A percentile compares a stretch with the other conserved stretches of the same genome.
phyloP scores from a whole-genome alignment of 2,888 invertebrate species.

The Achlya flavicornis region DNA sequence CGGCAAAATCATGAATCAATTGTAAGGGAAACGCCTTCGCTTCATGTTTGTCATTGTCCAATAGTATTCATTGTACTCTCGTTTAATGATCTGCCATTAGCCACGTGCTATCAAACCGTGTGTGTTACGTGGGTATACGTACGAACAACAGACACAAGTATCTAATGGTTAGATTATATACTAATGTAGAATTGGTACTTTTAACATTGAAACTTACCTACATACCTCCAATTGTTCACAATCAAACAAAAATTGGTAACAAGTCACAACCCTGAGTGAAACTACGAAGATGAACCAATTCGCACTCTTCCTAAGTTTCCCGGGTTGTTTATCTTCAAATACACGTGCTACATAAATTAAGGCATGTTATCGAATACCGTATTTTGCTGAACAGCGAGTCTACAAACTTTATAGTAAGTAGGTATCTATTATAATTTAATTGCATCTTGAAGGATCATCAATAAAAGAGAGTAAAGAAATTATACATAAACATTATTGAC shows the following conservation, averaged over 20 bases:
- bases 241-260: too few species aligned
- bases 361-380: not conserved
- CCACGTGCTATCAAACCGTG: constrained; percentile 31
- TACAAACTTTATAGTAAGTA: too few species aligned
- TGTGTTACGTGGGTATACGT: not conserved
- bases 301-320: too few species aligned
- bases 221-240: too few species aligned
- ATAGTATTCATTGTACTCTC: constrained; percentile 28
- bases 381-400: not conserved
- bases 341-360: not conserved
- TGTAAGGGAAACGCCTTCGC: constrained; percentile 32
- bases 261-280: too few species aligned
- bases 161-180: not conserved
- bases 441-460: too few species aligned
- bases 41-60: constrained; percentile 36
- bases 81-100: constrained; percentile 34
- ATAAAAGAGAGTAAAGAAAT: too few species aligned
- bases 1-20: constrained; percentile 4
- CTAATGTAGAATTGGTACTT: not conserved
- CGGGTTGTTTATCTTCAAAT: not conserved
- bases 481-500: too few species aligned
- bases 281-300: too few species aligned
- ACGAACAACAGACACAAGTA: not conserved
- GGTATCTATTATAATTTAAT: too few species aligned
- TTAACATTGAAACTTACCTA: not conserved